Percentiles rank a stretch among this genome's conserved stretches.
Conservation (phyloP, 2,888 invertebrate genomes). For the Habrosyne pyritoides region DNA sequence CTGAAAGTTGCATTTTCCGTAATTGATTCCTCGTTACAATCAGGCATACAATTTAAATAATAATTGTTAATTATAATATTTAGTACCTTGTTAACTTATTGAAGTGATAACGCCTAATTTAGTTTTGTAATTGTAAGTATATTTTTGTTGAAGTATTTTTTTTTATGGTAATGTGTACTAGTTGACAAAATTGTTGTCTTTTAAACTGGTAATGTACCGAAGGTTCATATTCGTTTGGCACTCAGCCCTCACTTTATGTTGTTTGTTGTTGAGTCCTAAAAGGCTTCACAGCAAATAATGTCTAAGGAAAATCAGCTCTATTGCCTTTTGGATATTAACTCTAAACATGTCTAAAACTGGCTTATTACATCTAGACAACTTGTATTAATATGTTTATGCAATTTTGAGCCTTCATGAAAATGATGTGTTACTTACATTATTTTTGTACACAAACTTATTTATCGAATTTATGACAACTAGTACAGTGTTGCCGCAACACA, state of each 20-base stretch:
- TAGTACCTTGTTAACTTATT: conserved; percentile 38
- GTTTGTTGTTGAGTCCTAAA: too few relatives aligned
- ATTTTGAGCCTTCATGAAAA: not conserved
- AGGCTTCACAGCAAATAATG: too few relatives aligned
- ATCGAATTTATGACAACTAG: not conserved
- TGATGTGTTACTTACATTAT: not conserved
- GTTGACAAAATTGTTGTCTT: not conserved
- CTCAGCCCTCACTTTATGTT: not conserved
- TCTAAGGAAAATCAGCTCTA: too few relatives aligned
- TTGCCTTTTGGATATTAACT: too few relatives aligned
- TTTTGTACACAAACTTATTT: not conserved
- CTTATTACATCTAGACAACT: too few relatives aligned
- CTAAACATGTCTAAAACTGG: too few relatives aligned
- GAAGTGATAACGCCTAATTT: not conserved
- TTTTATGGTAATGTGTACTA: not conserved
- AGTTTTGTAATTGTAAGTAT: not conserved
- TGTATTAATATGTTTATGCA: too few relatives aligned
- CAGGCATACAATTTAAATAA: conserved; percentile 15
- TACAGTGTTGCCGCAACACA: not conserved
- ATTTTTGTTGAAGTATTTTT: conserved; percentile 8
- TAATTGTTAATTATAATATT: conserved; percentile 8
- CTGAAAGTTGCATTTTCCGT: conserved; percentile 17
- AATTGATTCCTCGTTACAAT: conserved; percentile 11
- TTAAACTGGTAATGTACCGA: not conserved
- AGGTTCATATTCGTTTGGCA: not conserved